These are phyloP conservation scores for Patiria pectinifera DNA, from an alignment of 53 echinoderm and acorn worm genomes.

Conservation along the genomic window DNA sequence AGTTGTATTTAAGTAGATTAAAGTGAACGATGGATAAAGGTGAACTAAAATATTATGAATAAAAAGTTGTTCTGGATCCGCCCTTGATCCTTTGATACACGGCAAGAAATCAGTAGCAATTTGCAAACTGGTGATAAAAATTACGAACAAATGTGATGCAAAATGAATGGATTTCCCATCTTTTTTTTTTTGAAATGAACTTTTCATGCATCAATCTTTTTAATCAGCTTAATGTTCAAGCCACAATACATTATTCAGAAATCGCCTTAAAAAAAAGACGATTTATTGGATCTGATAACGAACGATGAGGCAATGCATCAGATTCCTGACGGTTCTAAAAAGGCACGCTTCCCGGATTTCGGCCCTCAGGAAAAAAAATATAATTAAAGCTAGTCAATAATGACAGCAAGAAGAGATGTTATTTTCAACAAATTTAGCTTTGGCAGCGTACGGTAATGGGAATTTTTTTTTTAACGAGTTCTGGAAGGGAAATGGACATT, in stretches of 20 bases:
- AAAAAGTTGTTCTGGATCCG: no score
- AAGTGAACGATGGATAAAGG: no score
- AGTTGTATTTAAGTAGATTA: no score
- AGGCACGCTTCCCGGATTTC: not conserved
- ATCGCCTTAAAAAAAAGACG: not conserved
- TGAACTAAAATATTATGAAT: no score
- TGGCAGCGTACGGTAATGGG: not conserved
- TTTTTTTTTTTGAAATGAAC: no score
- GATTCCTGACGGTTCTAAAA: not conserved
- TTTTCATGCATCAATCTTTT: no score
- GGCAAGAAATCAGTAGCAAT: no score
- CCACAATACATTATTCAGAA: not conserved
- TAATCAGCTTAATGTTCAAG: not conserved
- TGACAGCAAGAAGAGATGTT: not conserved
- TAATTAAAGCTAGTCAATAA: not conserved
- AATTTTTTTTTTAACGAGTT: not conserved
- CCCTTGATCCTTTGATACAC: no score
- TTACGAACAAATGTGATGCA: no score
- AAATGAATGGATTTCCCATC: no score
- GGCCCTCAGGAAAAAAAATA: not conserved
- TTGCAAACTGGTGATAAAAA: no score
- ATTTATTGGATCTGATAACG: not conserved
- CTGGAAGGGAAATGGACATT: constrained; percentile 23
- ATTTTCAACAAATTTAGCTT: not conserved
- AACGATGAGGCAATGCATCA: constrained; percentile 11